These are phyloP conservation scores for Alcedo atthis DNA, from an alignment of 2,797 vertebrate species.

Conservation along the genomic window DNA sequence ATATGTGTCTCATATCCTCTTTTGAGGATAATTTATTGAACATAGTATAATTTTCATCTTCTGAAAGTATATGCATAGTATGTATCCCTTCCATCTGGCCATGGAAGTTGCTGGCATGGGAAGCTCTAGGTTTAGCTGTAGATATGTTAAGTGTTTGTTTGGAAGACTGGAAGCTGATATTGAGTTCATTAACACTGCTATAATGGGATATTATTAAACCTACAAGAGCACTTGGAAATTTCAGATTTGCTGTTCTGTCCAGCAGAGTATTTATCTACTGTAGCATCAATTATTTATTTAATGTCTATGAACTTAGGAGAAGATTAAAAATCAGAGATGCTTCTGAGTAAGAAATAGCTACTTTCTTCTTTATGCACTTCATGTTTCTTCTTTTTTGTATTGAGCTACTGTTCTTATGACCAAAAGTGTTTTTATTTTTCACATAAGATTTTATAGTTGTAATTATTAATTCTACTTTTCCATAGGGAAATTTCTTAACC, in stretches of 20 bases:
- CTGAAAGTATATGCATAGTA: background rate
- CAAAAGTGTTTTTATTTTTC: no score
- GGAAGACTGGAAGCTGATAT: background rate
- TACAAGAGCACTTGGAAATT: background rate
- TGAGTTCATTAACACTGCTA: background rate
- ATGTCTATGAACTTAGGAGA: background rate
- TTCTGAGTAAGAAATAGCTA: background rate
- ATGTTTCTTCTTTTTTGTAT: background rate
- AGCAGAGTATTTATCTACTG: background rate
- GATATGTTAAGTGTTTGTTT: background rate
- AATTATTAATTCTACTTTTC: no score
- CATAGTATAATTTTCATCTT: background rate
- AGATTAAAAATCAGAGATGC: background rate
- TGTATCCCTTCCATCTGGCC: background rate
- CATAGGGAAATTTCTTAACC: no score
- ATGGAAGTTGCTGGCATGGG: background rate
- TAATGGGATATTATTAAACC: background rate
- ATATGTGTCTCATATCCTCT: background rate
- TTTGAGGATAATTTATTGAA: background rate
- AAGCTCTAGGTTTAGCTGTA: rapidly evolving
- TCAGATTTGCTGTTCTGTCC: background rate
- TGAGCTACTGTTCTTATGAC: no score
- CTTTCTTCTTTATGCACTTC: background rate
- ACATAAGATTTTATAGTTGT: no score
- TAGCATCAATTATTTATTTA: background rate